phyloP scores from a whole-genome alignment of 1,140 invertebrate species.

The Lepidotrigona ventralis region DNA sequence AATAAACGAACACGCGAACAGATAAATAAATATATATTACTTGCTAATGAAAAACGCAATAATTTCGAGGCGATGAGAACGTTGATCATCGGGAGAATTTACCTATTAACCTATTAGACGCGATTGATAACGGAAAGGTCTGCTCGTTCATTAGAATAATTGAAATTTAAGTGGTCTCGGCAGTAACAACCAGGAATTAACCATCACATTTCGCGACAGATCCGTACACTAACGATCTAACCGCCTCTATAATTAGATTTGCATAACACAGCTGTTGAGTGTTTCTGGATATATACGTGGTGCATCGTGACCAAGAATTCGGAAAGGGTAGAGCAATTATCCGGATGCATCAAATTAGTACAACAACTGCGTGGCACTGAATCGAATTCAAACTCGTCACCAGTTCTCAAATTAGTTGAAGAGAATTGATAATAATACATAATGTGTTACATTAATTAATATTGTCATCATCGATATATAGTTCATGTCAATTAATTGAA shows the following conservation, averaged over 20 bases:
- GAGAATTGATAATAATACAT: neutral
- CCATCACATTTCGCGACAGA: conserved; percentile 1
- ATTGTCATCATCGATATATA: too few relatives aligned
- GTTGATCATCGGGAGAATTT: neutral
- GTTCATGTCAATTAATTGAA: too few relatives aligned
- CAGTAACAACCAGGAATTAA: neutral
- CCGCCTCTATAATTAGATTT: conserved; percentile 7
- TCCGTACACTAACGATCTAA: conserved; percentile 8
- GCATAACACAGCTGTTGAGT: conserved; percentile 1
- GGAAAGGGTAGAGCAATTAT: neutral
- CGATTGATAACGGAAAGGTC: too few relatives aligned
- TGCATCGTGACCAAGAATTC: too few relatives aligned
- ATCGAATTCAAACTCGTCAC: neutral
- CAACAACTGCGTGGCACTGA: neutral
- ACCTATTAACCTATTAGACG: too few relatives aligned
- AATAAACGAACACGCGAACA: too few relatives aligned
- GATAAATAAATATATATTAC: neutral
- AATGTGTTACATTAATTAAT: neutral
- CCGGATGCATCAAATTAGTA: neutral
- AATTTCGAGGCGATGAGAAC: neutral
- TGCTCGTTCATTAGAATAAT: neutral
- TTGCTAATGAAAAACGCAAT: neutral
- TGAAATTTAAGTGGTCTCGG: neutral
- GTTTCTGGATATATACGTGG: neutral
- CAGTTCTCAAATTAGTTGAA: neutral